phyloP scores from a whole-genome alignment of 1,140 invertebrate species.

The Drosophila triauraria region DNA sequence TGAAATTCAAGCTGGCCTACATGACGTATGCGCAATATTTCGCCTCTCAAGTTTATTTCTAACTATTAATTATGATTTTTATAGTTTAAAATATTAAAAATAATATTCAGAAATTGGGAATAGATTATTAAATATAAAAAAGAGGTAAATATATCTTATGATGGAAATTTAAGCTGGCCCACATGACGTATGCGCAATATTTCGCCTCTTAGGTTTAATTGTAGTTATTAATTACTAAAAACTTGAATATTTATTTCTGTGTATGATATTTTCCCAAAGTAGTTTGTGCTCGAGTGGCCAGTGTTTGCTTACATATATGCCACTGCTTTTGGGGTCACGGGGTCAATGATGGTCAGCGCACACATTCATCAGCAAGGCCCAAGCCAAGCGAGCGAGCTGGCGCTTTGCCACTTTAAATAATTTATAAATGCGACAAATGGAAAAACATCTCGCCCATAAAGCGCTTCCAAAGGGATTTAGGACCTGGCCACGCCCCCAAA shows the following conservation, averaged over 20 bases:
- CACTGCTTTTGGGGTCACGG: slow-evolving; percentile 70
- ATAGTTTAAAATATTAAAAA: not conserved
- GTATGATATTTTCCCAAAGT: slow-evolving; percentile 1
- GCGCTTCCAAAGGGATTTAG: slow-evolving; percentile 49
- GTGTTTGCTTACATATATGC: slow-evolving; percentile 20
- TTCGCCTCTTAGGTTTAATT: no score
- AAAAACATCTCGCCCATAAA: slow-evolving; percentile 66
- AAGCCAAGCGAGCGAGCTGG: slow-evolving; percentile 13
- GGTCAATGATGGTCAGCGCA: slow-evolving; percentile 73
- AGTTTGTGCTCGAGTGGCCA: slow-evolving; percentile 11
- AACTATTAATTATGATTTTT: no score
- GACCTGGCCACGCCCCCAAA: slow-evolving; percentile 20
- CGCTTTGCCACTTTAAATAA: slow-evolving; percentile 76
- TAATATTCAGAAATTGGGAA: not conserved
- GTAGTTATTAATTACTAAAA: not conserved
- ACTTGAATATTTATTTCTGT: not conserved
- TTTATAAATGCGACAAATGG: slow-evolving; percentile 80
- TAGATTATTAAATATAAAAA: no score
- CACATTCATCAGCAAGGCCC: slow-evolving; percentile 48
- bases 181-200: slow-evolving; percentile 1
- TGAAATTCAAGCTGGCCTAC: not conserved
- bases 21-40: not conserved
- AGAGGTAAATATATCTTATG: rapidly evolving
- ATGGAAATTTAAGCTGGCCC: not conserved
- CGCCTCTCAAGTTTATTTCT: no score